Base-by-base conservation (phyloP, 2,888 invertebrate species). In the Dolomedes plantarius region DNA sequence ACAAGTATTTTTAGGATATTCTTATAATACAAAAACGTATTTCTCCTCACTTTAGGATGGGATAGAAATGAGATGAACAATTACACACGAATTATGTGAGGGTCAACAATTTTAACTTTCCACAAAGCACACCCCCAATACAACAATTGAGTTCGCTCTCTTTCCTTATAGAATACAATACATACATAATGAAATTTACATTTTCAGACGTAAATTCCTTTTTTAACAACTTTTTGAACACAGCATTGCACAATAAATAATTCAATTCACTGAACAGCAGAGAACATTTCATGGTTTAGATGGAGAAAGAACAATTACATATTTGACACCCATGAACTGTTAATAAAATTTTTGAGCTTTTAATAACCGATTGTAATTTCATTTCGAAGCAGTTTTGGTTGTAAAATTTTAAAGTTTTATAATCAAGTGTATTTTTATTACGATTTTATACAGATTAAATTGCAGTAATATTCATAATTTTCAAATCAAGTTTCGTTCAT, bases 21-120 rank as follows among this genome's bases (percentile, higher is more conserved):
- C 71, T 83, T 83, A 83, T 83, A 65, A 71, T 83, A 83, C 82
- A 83, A 83, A 83, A 83, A 83, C 82, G 65, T 76, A 76, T 83
- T 76, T 83, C 71, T 76, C 75, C 76, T 72, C 76, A 65, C 23
- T 76, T 31, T 46, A 65, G 82, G 76, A 72, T 71, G 76, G 76
- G 76, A 28, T 32, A 31, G 75, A 83, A 71, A 83, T 39, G 62
- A 83, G 82, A 72, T 76, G 82, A 76, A 83, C 56, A 69, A 41
- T 83, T 71, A 76, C 75, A 82, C 81, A 82, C 71, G 72, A 46
- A 76, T 65, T 36, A 83, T 72, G 82, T 76, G 82, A 82, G 75
- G 82, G 83, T 76, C 82, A 76, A 83, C 81, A 74, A 72, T 32
- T 76, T 71, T 65, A 76, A 76, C 64, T 76, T 31, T 83, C 69